Percentiles rank a stretch among this genome's conserved stretches.
Conservation (phyloP, 2,113 vertebrate species). For the Dinomys branickii region DNA sequence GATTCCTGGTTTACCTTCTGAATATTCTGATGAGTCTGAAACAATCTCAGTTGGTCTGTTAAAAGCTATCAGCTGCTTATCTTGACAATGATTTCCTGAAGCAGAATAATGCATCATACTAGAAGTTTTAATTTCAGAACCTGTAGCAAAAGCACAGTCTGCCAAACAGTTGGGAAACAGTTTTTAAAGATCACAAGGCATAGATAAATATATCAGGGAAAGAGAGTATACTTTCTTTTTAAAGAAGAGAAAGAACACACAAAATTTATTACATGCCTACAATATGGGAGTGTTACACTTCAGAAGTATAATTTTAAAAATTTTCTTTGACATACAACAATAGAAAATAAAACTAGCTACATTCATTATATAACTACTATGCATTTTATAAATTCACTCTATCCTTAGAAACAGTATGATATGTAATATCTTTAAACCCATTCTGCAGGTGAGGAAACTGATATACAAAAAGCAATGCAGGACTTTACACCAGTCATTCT, state of each 20-base stretch:
- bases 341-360: background rate
- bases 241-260: background rate
- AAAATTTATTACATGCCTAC: background rate
- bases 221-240: background rate
- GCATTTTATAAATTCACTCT: background rate
- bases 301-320: slow-evolving; percentile 16
- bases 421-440: background rate
- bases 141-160: background rate
- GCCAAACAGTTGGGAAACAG: background rate
- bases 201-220: background rate
- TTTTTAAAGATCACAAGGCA: slow-evolving; percentile 26
- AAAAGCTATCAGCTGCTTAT: background rate
- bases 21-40: background rate
- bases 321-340: background rate
- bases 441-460: slow-evolving; percentile 35
- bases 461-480: background rate
- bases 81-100: background rate
- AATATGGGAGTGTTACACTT: background rate
- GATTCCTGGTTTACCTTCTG: background rate
- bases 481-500: background rate
- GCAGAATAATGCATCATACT: background rate
- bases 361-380: background rate
- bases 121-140: slow-evolving; percentile 22
- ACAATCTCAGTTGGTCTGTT: background rate
- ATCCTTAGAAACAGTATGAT: background rate